A percentile compares a stretch with the other conserved stretches of the same genome.
Conservation (phyloP, 1,140 invertebrate species). For the Adoxophyes honmai region DNA sequence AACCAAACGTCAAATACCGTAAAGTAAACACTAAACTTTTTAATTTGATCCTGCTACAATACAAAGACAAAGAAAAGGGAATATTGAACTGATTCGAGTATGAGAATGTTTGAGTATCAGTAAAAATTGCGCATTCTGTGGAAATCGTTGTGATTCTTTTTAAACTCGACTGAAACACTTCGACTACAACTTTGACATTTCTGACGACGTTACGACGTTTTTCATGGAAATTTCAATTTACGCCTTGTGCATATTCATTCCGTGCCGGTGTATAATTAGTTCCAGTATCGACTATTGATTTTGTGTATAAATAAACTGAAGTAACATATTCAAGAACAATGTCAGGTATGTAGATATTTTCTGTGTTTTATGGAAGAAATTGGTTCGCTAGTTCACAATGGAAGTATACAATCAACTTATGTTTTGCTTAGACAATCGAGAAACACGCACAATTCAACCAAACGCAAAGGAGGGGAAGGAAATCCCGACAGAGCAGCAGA, state of each 20-base stretch:
- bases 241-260: constrained; percentile 7
- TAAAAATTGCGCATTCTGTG: too few relatives aligned
- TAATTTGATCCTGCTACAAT: too few relatives aligned
- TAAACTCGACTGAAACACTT: too few relatives aligned
- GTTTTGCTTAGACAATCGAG: constrained; percentile 43
- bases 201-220: constrained; percentile 1
- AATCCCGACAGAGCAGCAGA: constrained; percentile 18
- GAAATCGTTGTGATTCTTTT: too few relatives aligned
- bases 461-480: constrained; percentile 40
- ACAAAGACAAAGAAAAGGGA: too few relatives aligned
- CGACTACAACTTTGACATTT: neutral
- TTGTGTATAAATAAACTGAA: neutral
- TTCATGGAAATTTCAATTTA: constrained; percentile 2
- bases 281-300: constrained; percentile 3
- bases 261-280: constrained; percentile 11
- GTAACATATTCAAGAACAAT: neutral
- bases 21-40: too few relatives aligned
- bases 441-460: constrained; percentile 24
- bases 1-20: too few relatives aligned
- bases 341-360: neutral
- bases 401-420: constrained; percentile 16
- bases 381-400: neutral
- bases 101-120: too few relatives aligned
- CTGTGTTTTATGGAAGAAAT: neutral
- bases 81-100: too few relatives aligned